Evolutionary conservation across 2,888 invertebrate species (phyloP).

Genomic region (Drosophila cognata): DNA sequence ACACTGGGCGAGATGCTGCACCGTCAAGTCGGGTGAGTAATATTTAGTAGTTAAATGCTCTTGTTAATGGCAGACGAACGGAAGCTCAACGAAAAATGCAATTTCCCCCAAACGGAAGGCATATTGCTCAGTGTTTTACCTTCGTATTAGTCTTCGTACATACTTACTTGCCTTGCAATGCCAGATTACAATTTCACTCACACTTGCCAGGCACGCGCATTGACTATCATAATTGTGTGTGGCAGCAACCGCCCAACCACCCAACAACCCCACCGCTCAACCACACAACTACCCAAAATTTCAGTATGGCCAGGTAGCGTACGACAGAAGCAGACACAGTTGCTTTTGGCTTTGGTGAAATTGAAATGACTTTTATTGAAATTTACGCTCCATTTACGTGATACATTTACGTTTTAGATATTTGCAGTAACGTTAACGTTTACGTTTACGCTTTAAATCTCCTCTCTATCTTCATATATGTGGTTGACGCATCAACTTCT

Average conservation of each 20-base stretch:
- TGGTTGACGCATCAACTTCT: slow-evolving; percentile 32
- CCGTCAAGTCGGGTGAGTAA: slow-evolving; percentile 85
- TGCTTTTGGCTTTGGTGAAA: slow-evolving; percentile 70
- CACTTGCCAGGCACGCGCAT: slow-evolving; percentile 47
- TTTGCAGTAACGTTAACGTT: slow-evolving; percentile 53
- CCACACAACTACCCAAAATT: slow-evolving; percentile 31
- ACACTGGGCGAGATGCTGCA: slow-evolving; percentile 89
- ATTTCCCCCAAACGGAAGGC: slow-evolving; percentile 76
- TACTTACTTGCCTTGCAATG: slow-evolving; percentile 10
- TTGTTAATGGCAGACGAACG: slow-evolving; percentile 44
- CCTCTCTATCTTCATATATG: slow-evolving; percentile 42
- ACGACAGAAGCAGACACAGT: slow-evolving; percentile 49
- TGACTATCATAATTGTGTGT: slow-evolving; percentile 33
- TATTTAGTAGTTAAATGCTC: slow-evolving; percentile 37
- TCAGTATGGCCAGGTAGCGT: slow-evolving; percentile 14
- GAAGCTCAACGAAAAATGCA: slow-evolving; percentile 68
- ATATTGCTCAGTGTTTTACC: slow-evolving; percentile 68
- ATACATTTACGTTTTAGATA: slow-evolving; percentile 80
- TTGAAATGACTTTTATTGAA: slow-evolving; percentile 82
- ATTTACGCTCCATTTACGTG: slow-evolving; percentile 82
- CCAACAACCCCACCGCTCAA: background rate
- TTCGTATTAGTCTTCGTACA: slow-evolving; percentile 28
- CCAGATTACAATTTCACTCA: slow-evolving; percentile 40
- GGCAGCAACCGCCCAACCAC: background rate
- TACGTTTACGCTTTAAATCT: slow-evolving; percentile 25